Conservation (phyloP, 2,888 invertebrate genomes). For the Agrotis ipsilon region DNA sequence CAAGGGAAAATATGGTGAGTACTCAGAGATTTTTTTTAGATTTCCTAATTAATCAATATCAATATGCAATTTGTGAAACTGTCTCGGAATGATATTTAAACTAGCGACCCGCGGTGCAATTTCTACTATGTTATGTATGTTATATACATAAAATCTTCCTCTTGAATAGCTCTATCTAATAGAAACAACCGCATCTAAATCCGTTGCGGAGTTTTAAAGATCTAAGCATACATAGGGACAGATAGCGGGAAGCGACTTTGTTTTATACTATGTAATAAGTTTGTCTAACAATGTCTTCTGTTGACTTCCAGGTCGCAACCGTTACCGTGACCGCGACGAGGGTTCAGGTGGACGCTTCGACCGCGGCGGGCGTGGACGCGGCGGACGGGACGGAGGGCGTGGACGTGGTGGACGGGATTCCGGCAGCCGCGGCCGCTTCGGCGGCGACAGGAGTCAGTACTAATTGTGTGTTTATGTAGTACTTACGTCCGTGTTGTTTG, state of each 20-base stretch:
- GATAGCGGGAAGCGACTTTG: too few relatives aligned
- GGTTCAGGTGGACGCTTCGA: slow-evolving; percentile 76
- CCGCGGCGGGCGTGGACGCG: slow-evolving; percentile 57
- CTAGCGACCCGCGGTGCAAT: too few relatives aligned
- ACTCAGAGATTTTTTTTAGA: too few relatives aligned
- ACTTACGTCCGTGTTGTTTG: slow-evolving; percentile 19
- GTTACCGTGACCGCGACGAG: slow-evolving; percentile 87
- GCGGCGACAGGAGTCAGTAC: slow-evolving; percentile 67
- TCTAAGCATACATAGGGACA: too few relatives aligned
- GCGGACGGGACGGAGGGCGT: slow-evolving; percentile 37
- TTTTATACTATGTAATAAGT: too few relatives aligned
- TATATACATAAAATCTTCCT: too few relatives aligned
- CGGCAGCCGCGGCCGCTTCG: slow-evolving; percentile 63
- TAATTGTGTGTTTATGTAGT: slow-evolving; percentile 41
- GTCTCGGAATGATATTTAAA: neutral
- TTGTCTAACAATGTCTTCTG: neutral
- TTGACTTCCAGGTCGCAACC: slow-evolving; percentile 75
- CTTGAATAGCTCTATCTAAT: too few relatives aligned
- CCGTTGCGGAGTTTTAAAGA: too few relatives aligned
- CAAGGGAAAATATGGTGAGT: slow-evolving; percentile 86
- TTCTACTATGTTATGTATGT: too few relatives aligned
- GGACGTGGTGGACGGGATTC: slow-evolving; percentile 34
- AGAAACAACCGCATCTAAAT: too few relatives aligned
- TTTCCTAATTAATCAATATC: too few relatives aligned
- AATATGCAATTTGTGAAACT: too few relatives aligned